Evolutionary conservation across 2,797 vertebrate genomes (phyloP), one percentile per base, ranked within the genome.

Genomic region (Lateolabrax maculatus): DNA sequence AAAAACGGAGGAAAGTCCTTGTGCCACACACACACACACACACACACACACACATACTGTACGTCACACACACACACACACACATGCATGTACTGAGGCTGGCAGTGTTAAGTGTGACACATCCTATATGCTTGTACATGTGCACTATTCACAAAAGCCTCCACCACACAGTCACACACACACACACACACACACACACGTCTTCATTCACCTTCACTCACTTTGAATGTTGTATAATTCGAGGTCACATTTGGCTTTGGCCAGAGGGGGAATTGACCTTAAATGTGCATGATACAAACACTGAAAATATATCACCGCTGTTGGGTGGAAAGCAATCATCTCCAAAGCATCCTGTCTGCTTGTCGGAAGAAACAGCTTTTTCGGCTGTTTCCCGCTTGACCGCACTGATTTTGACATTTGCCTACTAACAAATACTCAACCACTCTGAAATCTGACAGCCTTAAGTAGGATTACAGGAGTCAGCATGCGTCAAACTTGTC

Each of bases 1-100:
- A 85, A 75, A 89, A 87, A 82, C 51, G 2, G 67, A 82, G 79
- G 68, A 77, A 84, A 84, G 73, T 82, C 86, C 75, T 75, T 55
- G 43, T 52, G n/a, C 6, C 73, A 74, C 52, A 55, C 57, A 64
- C 77, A n/a, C n/a, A n/a, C n/a, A n/a, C n/a, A n/a, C n/a, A n/a
- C n/a, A 63, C 66, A 56, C 31, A 66, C 55, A 71, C 60, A 75
- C n/a, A 65, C 43, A 65, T 1, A 53, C 29, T 19, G 34, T 62
- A 43, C 13, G 25, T 56, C 65, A 63, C 56, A 52, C 75, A 56
- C 74, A 76, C 52, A 69, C 72, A 63, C 66, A 56, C 31, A 66
- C 55, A 71, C 60, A 75, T 43, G 70, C 27, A 73, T 34, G 39
- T 64, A 70, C 43, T 66, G 62, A 69, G 51, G 46, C 66, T 57